A percentile compares a stretch with the other conserved stretches of the same genome.
phyloP scores from a whole-genome alignment of 1,140 invertebrate species.

The Spodoptera frugiperda region DNA sequence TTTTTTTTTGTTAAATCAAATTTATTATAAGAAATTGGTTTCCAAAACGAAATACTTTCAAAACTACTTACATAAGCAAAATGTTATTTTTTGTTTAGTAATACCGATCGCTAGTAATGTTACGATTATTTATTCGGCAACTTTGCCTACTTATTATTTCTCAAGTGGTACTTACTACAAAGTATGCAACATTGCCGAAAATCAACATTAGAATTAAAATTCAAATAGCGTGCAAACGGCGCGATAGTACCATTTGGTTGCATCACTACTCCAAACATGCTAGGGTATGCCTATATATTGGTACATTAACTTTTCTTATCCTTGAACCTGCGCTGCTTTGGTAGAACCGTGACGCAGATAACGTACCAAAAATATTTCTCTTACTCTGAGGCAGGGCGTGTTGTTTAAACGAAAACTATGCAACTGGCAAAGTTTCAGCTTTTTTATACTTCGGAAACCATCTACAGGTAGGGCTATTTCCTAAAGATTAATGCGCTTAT shows the following conservation, averaged over 20 bases:
- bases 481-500: too few species aligned
- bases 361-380: too few species aligned
- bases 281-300: conserved; percentile 3
- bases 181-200: conserved; percentile 43
- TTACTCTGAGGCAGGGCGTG: too few species aligned
- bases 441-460: too few species aligned
- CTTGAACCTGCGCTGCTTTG: background rate
- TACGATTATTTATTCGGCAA: conserved; percentile 46
- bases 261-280: conserved; percentile 36
- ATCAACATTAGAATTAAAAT: conserved; percentile 47
- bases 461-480: too few species aligned
- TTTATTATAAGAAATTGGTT: background rate
- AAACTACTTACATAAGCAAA: background rate
- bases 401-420: too few species aligned
- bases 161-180: conserved; percentile 39
- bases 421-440: too few species aligned
- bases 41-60: background rate
- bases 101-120: conserved; percentile 35
- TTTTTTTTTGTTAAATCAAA: too few species aligned
- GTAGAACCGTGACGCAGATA: background rate
- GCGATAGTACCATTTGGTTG: conserved; percentile 22
- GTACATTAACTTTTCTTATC: conserved; percentile 12
- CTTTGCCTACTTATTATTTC: conserved; percentile 44
- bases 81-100: conserved; percentile 39
- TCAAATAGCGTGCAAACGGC: conserved; percentile 30